These are phyloP conservation scores for Fulica atra DNA, from an alignment of 2,113 vertebrate genomes.

Conservation along the genomic window DNA sequence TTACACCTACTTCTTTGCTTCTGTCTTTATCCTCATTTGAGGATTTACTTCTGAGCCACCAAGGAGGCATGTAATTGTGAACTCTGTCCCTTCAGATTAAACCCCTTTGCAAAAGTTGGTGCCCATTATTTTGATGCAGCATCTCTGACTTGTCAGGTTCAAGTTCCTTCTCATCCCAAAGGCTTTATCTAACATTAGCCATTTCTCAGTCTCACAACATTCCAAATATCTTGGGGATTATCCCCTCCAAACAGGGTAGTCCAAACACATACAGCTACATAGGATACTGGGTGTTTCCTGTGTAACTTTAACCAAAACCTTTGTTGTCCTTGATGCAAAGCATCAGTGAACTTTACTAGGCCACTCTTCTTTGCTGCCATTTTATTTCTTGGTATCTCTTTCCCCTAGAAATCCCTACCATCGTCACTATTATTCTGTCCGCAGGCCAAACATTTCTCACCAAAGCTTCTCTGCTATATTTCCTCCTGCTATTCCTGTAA, in stretches of 20 bases:
- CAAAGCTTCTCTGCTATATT: not conserved
- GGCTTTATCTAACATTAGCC: not conserved
- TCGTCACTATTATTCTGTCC: not conserved
- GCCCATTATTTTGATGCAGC: not conserved
- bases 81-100: not conserved
- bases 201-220: not conserved
- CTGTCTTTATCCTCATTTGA: not conserved
- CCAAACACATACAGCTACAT: not conserved
- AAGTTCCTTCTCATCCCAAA: not conserved
- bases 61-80: not conserved
- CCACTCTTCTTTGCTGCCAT: not conserved
- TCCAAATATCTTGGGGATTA: not conserved
- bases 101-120: not conserved
- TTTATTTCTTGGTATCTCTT: not conserved
- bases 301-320: not conserved
- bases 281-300: fast-evolving
- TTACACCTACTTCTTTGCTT: not conserved
- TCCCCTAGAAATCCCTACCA: not conserved
- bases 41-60: not conserved
- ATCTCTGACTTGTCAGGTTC: not conserved
- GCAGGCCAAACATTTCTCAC: not conserved
- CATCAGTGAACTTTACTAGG: not conserved
- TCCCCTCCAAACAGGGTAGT: not conserved
- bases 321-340: not conserved
- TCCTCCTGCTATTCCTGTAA: not conserved